Evolutionary conservation across 2,113 vertebrate species (phyloP).

Genomic region (Eolophus roseicapilla): DNA sequence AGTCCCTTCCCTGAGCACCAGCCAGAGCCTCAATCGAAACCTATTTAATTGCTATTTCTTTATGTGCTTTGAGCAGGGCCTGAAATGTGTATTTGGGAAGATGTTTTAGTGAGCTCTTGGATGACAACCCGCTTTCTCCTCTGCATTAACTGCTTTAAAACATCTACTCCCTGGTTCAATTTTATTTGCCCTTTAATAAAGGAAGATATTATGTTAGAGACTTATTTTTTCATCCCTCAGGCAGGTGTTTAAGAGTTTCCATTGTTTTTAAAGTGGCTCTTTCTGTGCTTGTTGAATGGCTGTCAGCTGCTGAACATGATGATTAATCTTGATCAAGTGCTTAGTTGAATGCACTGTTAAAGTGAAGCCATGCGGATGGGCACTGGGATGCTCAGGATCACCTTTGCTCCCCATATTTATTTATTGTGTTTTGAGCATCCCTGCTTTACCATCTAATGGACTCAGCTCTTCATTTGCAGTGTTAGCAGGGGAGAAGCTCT

Average conservation of each 20-base stretch:
- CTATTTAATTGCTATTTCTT: neutral
- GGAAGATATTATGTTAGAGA: neutral
- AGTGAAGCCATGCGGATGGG: neutral
- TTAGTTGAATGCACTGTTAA: neutral
- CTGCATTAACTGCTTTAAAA: neutral
- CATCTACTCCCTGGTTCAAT: neutral
- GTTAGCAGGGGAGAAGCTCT: neutral
- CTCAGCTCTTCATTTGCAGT: neutral
- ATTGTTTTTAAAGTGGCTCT: neutral
- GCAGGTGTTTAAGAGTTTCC: neutral
- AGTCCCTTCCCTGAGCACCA: neutral
- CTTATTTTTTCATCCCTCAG: neutral
- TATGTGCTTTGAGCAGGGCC: neutral
- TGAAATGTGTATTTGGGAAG: neutral
- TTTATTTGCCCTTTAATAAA: constrained; percentile 19
- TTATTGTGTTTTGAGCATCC: neutral
- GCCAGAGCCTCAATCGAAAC: neutral
- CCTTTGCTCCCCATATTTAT: neutral
- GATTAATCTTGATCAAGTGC: neutral
- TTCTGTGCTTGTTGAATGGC: neutral
- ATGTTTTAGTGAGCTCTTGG: neutral
- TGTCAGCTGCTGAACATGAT: neutral
- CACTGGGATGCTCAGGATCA: neutral
- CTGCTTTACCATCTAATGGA: rapidly evolving
- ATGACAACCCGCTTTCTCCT: neutral